Evolutionary conservation across 1,140 invertebrate species (phyloP), one percentile per base, ranked within the genome.

Genomic region (Scaptodrosophila lebanonensis): DNA sequence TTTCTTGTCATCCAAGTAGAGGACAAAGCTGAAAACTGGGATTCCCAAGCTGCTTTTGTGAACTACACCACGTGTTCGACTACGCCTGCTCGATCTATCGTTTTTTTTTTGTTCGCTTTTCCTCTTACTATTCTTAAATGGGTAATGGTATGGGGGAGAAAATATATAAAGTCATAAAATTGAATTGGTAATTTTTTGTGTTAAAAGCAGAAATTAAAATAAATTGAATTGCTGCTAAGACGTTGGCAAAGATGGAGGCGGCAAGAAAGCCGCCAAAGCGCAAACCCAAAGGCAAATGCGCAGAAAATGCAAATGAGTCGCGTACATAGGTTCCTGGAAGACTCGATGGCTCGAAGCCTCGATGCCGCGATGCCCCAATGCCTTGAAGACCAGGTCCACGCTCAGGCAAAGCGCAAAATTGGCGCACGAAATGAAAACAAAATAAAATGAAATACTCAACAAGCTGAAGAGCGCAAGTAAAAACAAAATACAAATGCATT

Each of bases 131-230:
- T 25, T 25, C 3, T n/a, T n/a, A n/a, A n/a, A n/a, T n/a, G 29
- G 13, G 25, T 20, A 27, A 16, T 15, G 7, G 36, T 1, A 16
- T 0, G 1, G 43, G 16, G 50, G 33, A 22, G 7, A 20, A 36
- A 39, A 38, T 25, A 48, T 69, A 79, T 79, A 73, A 75, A 79
- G 75, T 79, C 75, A 82, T 79, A 66, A 79, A 79, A 79, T 79
- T 79, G 75, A 79, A 79, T 79, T 79, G 75, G 75, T 82, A 79
- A 79, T 79, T 79, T 77, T 82, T 79, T 79, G 75, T 79, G 75
- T 79, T 79, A 82, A 79, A 75, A 79, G 75, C 66, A 79, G 75
- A 79, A 79, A 79, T 82, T 79, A 79, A 79, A 79, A 79, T 79
- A 82, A 79, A 79, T 79, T 73, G 75, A 79, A 82, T 79, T 79